Base-by-base conservation (phyloP, 2,888 invertebrate genomes). In the Nemotelus nigrinus region DNA sequence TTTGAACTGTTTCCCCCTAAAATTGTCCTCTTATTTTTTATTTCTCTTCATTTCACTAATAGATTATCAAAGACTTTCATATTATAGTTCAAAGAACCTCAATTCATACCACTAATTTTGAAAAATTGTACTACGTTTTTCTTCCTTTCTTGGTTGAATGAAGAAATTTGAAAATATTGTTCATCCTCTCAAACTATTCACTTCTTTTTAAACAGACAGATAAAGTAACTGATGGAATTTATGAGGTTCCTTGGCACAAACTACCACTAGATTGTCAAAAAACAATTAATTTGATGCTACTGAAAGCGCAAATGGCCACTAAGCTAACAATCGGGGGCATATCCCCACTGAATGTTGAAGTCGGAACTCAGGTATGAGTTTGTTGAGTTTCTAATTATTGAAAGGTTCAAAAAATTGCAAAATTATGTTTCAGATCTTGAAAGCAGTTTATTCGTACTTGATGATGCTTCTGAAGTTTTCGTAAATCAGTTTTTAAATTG, bases 391-490 rank as follows among this genome's bases (percentile, higher is more conserved):
- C 25, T 25, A 25, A 25, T 25, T 25, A 25, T 41, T 63, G 4
- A 4, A 58, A 5, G 10, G 25, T 58, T n/a, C 58, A 25, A 25
- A 25, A n/a, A 5, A 58, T 58, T 7, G 5, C 25, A n/a, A 10
- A 10, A 7, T 58, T n/a, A 44, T 48, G 7, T 67, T 67, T 48
- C 50, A 67, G 67, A 67, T 67, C n/a, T 50, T 67, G 67, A 67
- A 67, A 48, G 50, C 67, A 5, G 50, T 67, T 48, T 67, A 67
- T 50, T 67, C 67, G 39, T 67, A 67, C 8, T 41, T 67, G 3
- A 67, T 67, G 67, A 7, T 67, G 5, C 67, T 67, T 2, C 67
- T 67, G 7, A 67, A 41, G 10, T 67, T 67, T 63, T 25, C 25
- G 25, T 25, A 25, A 25, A 25, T 25, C 25, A 25, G 25, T 25